phyloP scores from a whole-genome alignment of 1,140 invertebrate genomes.

The Atta cephalotes region DNA sequence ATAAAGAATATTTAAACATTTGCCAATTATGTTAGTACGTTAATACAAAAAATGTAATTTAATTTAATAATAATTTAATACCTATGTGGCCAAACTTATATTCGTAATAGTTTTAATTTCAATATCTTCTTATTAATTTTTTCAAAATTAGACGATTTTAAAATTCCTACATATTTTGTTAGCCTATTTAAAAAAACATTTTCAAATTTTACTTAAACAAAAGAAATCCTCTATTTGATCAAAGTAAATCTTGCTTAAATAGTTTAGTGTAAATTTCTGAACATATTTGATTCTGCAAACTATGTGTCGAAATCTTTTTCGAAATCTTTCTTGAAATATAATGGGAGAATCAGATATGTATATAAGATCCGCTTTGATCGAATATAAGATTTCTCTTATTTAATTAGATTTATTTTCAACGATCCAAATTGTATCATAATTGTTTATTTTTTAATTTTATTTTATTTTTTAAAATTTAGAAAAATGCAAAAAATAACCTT shows the following conservation, averaged over 20 bases:
- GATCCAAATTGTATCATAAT: too few species aligned
- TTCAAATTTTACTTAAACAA: neutral
- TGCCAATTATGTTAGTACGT: neutral
- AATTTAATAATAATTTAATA: constrained; percentile 5
- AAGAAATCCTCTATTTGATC: too few species aligned
- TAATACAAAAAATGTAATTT: neutral
- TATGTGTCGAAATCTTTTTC: too few species aligned
- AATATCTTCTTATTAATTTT: neutral
- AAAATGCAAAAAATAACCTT: neutral
- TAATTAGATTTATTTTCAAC: too few species aligned
- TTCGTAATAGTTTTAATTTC: neutral
- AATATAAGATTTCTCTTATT: too few species aligned
- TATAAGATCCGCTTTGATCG: too few species aligned
- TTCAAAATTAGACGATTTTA: neutral
- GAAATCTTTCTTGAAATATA: too few species aligned
- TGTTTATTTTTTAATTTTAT: too few species aligned
- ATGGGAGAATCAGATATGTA: too few species aligned
- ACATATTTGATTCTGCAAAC: too few species aligned
- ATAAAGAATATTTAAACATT: constrained; percentile 6
- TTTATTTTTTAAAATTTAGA: neutral
- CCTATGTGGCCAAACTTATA: neutral
- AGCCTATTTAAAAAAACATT: neutral
- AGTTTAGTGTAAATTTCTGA: too few species aligned
- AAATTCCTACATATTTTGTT: neutral
- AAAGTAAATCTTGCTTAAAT: too few species aligned